Base-by-base conservation (phyloP, 2,113 vertebrate genomes). In the Eurystomus gularis region DNA sequence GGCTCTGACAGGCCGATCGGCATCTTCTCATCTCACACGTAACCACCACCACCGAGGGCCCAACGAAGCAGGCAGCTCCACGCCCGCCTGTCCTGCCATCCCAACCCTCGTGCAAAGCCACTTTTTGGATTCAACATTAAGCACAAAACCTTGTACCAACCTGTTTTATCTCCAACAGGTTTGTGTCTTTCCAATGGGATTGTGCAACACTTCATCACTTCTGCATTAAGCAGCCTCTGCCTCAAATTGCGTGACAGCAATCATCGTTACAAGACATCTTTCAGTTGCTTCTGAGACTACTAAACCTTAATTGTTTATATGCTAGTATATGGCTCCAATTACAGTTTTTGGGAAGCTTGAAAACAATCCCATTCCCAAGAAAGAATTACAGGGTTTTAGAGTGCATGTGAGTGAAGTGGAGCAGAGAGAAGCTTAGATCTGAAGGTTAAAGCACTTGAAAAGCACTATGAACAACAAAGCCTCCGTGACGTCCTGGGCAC, bases 151-250 rank as follows among this genome's bases (percentile, higher is more conserved):
- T 8, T 95, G 92, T 26, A 46, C 85, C 33, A 4, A 95, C 86
- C 73, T 95, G 94, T 7, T 81, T 14, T 1, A 13, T 9, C 75
- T 35, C 0, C 42, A 77, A 77, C 11, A 48, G 40, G 24, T 33
- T 65, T 93, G 62, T 93, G 85, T 70, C 66, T 55, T 60, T 33
- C 75, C 1, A 33, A 1, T 21, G 75, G 80, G 65, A 3, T 72
- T 90, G 75, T 55, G 82, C 37, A 90, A 71, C 51, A 46, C 94
- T 77, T 90, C 88, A 85, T 93, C 87, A 72, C 84, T 82, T 84
- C 15, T 0, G 44, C 1, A 61, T 83, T 88, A 93, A 65, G 82
- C 4, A 6, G 52, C 33, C 62, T 82, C 71, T 77, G 80, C 88
- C 78, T 52, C 44, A 26, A 16, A 69, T 6, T 24, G 88, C 48